Base-by-base conservation (phyloP, 2,113 vertebrate species). In the Tretioscincus oriximinensis region DNA sequence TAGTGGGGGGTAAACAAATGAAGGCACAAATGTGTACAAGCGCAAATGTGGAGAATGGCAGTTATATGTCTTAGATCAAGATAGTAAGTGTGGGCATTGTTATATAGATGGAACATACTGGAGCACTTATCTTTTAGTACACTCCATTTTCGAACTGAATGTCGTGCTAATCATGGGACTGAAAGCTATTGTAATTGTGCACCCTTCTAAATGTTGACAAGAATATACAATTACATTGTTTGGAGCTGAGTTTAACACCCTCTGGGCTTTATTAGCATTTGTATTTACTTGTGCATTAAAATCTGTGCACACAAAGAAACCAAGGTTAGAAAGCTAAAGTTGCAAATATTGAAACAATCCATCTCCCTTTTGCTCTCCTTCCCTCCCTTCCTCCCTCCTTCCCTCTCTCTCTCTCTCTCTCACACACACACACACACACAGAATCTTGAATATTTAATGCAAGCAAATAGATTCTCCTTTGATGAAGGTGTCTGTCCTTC, bases 61-160 rank as follows among this genome's bases (percentile, higher is more conserved):
- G 89, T 90, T 51, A 87, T 88, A 84, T 83, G 85, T 94, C 92
- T 95, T 92, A 88, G 90, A 94, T 92, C 89, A 80, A 91, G 91
- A 94, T 94, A 93, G 88, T 92, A 93, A 94, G 91, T 91, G 91
- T 87, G 92, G 89, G 90, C 87, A 93, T 95, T 95, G 95, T 95
- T 91, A 93, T 94, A 93, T 94, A 92, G 94, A 94, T 93, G 92
- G 91, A 41, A 70, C 94, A 93, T 92, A 94, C 92, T 94, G 94
- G 93, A 93, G 93, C 93, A 92, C 93, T 95, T 95, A 95, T 93
- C 95, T 95, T 94, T 94, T 92, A 94, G 90, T 93, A 88, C 93
- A 90, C 90, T 94, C 93, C 88, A 93, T 94, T 95, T 94, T 94
- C 94, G 88, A 87, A 92, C 93, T 93, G 92, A 95, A 95, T 93